Percentiles rank a stretch among this genome's conserved stretches.
Evolutionary conservation across 2,888 invertebrate species (phyloP).

Genomic region (Rhingia campestris): DNA sequence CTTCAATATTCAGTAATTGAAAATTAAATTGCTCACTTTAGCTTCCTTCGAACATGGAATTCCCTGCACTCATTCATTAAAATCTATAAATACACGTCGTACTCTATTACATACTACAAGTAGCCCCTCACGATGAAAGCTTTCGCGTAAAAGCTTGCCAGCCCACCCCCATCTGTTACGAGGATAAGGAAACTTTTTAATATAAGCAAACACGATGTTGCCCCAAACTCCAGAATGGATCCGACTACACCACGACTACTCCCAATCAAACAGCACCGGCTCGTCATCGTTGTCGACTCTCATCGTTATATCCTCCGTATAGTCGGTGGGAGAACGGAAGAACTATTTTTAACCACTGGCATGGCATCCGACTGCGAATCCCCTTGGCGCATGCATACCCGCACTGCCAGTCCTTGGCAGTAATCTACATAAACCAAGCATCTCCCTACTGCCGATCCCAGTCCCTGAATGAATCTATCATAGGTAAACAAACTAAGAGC

Average conservation of each 20-base stretch:
- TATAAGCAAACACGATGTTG: constrained; percentile 22
- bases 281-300: constrained; percentile 4
- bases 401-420: constrained; percentile 42
- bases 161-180: constrained; percentile 5
- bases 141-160: constrained; percentile 67
- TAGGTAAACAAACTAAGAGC: constrained; percentile 52
- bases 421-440: constrained; percentile 57
- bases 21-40: constrained; percentile 24
- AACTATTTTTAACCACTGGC: constrained; percentile 59
- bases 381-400: constrained; percentile 2
- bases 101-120: constrained; percentile 42
- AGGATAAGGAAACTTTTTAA: constrained; percentile 31
- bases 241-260: constrained; percentile 6
- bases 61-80: constrained; percentile 57
- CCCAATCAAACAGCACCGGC: constrained; percentile 30
- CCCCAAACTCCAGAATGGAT: neutral
- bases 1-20: constrained; percentile 16
- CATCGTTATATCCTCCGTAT: neutral
- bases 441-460: constrained; percentile 7
- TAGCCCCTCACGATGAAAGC: constrained; percentile 50
- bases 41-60: neutral
- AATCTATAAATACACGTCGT: constrained; percentile 25
- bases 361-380: constrained; percentile 31
- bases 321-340: constrained; percentile 18
- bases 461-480: constrained; percentile 59